Percentiles rank a stretch among this genome's conserved stretches.
Conservation (phyloP, 2,888 invertebrate species). For the Parnassius orleans region DNA sequence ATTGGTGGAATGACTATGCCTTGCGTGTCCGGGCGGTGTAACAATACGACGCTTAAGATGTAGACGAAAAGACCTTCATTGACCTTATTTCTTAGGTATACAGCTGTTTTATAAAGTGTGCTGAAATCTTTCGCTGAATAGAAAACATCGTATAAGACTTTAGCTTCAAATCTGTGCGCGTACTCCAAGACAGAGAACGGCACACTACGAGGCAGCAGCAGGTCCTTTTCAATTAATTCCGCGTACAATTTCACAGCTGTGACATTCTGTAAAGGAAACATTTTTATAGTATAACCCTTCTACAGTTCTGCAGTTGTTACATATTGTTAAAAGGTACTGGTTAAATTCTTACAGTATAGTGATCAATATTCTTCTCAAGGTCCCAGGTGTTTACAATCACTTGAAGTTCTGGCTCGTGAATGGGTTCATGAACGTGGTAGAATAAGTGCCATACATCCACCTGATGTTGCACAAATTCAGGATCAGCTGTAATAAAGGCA, state of each 20-base stretch:
- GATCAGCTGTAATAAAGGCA: slow-evolving; percentile 66
- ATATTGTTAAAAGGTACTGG: too few relatives aligned
- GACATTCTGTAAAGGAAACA: slow-evolving; percentile 63
- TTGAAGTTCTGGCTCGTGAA: slow-evolving; percentile 72
- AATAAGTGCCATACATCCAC: slow-evolving; percentile 65
- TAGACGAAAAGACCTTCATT: slow-evolving; percentile 87
- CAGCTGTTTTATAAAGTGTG: slow-evolving; percentile 85
- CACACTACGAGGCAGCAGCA: slow-evolving; percentile 79
- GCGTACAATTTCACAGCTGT: slow-evolving; percentile 79
- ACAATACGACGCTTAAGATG: slow-evolving; percentile 81
- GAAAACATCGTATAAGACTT: slow-evolving; percentile 84
- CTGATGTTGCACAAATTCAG: slow-evolving; percentile 65
- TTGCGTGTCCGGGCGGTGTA: slow-evolving; percentile 83
- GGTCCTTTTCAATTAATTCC: slow-evolving; percentile 72
- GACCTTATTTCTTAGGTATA: slow-evolving; percentile 83
- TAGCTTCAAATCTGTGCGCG: slow-evolving; percentile 82
- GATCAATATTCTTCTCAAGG: slow-evolving; percentile 72
- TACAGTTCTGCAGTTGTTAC: too few relatives aligned
- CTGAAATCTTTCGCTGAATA: slow-evolving; percentile 86
- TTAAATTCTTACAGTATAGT: slow-evolving; percentile 61
- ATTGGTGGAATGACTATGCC: slow-evolving; percentile 85
- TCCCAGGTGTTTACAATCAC: slow-evolving; percentile 73
- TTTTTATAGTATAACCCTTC: background rate
- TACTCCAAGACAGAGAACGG: slow-evolving; percentile 80
- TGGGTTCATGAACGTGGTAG: slow-evolving; percentile 81